A percentile compares a stretch with the other conserved stretches of the same genome.
Conservation (phyloP, 2,113 vertebrate species). For the Ctenomys sociabilis region DNA sequence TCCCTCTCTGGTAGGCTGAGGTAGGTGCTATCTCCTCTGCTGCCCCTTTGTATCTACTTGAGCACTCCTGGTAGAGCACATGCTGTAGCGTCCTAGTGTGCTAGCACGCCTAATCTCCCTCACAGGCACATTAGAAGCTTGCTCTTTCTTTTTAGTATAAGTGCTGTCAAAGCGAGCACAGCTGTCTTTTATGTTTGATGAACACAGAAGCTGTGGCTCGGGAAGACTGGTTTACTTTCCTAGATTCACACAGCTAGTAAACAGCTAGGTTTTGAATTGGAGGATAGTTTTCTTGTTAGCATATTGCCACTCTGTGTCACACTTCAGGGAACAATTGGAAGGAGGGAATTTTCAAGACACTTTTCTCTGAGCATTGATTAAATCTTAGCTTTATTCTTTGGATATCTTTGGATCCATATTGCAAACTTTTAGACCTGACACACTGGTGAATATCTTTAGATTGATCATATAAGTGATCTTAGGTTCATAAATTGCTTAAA, state of each 20-base stretch:
- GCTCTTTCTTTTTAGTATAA: background rate
- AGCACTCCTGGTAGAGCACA: background rate
- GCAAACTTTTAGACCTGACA: background rate
- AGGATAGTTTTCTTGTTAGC: background rate
- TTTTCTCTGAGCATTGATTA: background rate
- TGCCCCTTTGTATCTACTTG: background rate
- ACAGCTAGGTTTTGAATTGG: background rate
- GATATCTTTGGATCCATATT: background rate
- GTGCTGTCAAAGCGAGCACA: background rate
- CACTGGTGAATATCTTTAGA: background rate
- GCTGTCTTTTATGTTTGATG: background rate
- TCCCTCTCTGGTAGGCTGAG: background rate
- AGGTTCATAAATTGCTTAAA: background rate
- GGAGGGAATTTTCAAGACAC: background rate
- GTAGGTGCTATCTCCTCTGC: accelerated
- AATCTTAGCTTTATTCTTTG: background rate
- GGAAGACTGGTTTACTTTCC: background rate
- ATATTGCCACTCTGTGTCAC: background rate
- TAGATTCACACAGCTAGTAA: background rate
- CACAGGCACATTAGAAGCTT: background rate
- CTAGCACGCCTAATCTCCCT: background rate
- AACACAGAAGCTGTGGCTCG: background rate
- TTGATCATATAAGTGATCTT: background rate
- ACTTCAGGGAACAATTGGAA: conserved; percentile 18
- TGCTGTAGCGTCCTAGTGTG: background rate